Base-by-base conservation (phyloP, 2,888 invertebrate species). In the Lithophane semibrunnea region DNA sequence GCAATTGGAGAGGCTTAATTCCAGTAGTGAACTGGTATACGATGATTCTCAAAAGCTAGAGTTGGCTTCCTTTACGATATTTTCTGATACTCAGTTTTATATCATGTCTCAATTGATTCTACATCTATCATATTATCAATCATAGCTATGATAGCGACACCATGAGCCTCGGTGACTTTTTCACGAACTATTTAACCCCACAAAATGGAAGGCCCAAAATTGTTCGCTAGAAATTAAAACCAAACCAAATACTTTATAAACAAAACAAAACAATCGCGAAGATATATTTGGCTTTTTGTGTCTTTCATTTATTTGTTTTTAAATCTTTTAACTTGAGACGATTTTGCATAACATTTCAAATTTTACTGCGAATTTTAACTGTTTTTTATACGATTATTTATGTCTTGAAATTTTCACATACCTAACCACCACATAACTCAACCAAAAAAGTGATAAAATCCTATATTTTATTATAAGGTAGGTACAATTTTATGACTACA, bases 311-410 rank as follows among this genome's bases (percentile, higher is more conserved):
- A 3, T 56, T 73, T 44, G 1, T 72, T n/a, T 29, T 52, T 3
- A 1, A 29, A 12, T 3, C 1, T 54, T 73, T 47, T 44, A 29
- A 29, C 54, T 44, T 16, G 13, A 3, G 1, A 21, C 44, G 42
- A 47, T 47, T 2, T 73, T 56, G 29, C 44, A 5, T 58, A 12
- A 56, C 54, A 37, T n/a, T 56, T 29, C 18, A 73, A n/a, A 56
- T 73, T 73, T 73, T 73, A 73, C 44, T 73, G 29, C 18, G 0
- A 7, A 9, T 21, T 72, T 44, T 24, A 29, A 73, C 16, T 37
- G 47, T 21, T 18, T 24, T 69, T 73, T 71, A 29, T 29, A 24
- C 2, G 12, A 44, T 72, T 21, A 73, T 29, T 47, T 29, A 54
- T 56, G 29, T 47, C 10, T 37, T 37, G 29, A 73, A 73, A 44